phyloP scores from a whole-genome alignment of 2,888 invertebrate species.

The Scrobipalpa atriplicella region DNA sequence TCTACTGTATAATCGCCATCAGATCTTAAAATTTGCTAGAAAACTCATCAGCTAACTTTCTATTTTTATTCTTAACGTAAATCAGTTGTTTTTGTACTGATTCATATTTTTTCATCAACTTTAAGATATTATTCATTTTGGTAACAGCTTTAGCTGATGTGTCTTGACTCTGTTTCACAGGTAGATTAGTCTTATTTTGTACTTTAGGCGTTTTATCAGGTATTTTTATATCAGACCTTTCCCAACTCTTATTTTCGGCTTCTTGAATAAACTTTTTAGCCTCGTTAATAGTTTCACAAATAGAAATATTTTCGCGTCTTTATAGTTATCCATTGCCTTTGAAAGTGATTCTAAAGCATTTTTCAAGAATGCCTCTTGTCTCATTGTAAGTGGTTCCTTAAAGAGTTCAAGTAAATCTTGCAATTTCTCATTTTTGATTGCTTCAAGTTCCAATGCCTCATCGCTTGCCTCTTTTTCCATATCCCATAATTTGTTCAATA shows the following conservation, averaged over 20 bases:
- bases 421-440: conserved; percentile 67
- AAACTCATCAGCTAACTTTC: conserved; percentile 24
- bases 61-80: conserved; percentile 41
- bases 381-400: conserved; percentile 67
- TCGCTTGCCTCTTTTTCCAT: conserved; percentile 64
- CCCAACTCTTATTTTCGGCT: conserved; percentile 27
- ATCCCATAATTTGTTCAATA: conserved; percentile 73
- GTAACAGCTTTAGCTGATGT: conserved; percentile 48
- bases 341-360: conserved; percentile 66
- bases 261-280: conserved; percentile 39
- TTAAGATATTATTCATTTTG: conserved; percentile 62
- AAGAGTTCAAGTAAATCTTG: conserved; percentile 67
- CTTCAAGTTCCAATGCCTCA: conserved; percentile 60
- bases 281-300: conserved; percentile 59
- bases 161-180: conserved; percentile 21
- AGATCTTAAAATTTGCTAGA: background rate
- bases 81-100: conserved; percentile 50
- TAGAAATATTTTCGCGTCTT: conserved; percentile 55
- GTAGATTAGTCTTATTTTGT: background rate
- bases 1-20: conserved; percentile 28
- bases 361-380: conserved; percentile 69
- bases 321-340: conserved; percentile 56
- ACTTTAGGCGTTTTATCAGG: too few species aligned
- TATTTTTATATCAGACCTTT: background rate
- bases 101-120: conserved; percentile 64